A percentile compares a stretch with the other conserved stretches of the same genome.
Evolutionary conservation across 2,888 invertebrate genomes (phyloP).

Genomic region (Sinhomidia bicolor): DNA sequence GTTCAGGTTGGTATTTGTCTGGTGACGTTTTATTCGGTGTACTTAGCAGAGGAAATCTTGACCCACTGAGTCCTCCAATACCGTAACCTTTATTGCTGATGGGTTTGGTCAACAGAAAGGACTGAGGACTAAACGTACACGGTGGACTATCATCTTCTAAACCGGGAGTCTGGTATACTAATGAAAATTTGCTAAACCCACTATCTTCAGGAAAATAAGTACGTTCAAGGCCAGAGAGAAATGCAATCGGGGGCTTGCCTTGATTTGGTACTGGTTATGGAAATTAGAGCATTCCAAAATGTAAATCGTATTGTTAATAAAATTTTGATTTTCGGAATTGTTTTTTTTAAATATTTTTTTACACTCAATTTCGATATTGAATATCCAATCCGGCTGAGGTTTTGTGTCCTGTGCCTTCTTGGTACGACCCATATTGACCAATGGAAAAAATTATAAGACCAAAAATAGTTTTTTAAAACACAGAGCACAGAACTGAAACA

Average conservation of each 20-base stretch:
- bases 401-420: neutral
- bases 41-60: constrained; percentile 6
- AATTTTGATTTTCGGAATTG: neutral
- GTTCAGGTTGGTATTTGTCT: constrained; percentile 41
- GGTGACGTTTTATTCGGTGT: neutral
- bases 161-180: neutral
- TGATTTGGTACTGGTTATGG: constrained; percentile 7
- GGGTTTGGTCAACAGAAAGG: neutral
- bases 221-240: constrained; percentile 48
- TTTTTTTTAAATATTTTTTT: too few relatives aligned
- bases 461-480: neutral
- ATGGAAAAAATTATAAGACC: neutral
- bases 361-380: constrained; percentile 38
- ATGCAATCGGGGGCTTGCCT: constrained; percentile 27
- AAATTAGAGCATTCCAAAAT: too few relatives aligned
- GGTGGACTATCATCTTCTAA: constrained; percentile 48
- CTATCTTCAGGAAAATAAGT: constrained; percentile 56
- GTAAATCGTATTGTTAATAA: neutral
- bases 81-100: constrained; percentile 45
- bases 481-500: too few relatives aligned
- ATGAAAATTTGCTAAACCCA: constrained; percentile 48
- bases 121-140: constrained; percentile 3
- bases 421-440: neutral
- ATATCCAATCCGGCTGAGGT: neutral
- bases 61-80: constrained; percentile 34